Conservation (phyloP, 2,888 invertebrate species). For the Nomada flava region DNA sequence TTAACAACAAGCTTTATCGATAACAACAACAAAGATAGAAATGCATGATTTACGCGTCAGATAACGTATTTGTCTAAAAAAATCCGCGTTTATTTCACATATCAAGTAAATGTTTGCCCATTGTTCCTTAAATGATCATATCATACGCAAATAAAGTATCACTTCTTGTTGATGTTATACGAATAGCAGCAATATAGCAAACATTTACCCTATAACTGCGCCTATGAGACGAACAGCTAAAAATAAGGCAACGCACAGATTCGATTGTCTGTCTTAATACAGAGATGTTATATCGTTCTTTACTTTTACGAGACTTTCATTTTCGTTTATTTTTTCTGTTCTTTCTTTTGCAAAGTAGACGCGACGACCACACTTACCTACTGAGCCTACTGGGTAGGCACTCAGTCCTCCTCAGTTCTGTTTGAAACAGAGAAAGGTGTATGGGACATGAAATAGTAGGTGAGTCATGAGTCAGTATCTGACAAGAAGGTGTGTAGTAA, state of each 20-base stretch:
- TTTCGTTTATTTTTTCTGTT: constrained; percentile 17
- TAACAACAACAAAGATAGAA: constrained; percentile 82
- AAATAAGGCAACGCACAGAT: constrained; percentile 46
- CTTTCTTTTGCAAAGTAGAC: constrained; percentile 75
- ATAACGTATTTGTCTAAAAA: constrained; percentile 50
- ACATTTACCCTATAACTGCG: constrained; percentile 75
- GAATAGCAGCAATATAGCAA: constrained; percentile 64
- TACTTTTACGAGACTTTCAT: constrained; percentile 27
- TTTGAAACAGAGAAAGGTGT: constrained; percentile 84
- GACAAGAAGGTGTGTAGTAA: constrained; percentile 75
- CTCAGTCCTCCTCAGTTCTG: constrained; percentile 83
- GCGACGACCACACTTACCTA: constrained; percentile 82
- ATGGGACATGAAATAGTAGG: constrained; percentile 82
- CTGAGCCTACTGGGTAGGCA: constrained; percentile 82
- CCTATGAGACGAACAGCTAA: constrained; percentile 51
- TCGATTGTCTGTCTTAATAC: constrained; percentile 42
- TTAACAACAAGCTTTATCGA: constrained; percentile 84
- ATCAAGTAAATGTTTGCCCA: constrained; percentile 76
- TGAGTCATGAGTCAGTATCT: constrained; percentile 78
- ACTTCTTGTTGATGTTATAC: background rate
- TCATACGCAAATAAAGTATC: constrained; percentile 7
- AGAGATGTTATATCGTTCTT: constrained; percentile 35
- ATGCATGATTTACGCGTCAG: constrained; percentile 76
- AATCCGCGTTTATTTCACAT: constrained; percentile 47
- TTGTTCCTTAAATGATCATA: constrained; percentile 11